Conservation (phyloP, 2,888 invertebrate genomes). For the Drosophila stalkeri region DNA sequence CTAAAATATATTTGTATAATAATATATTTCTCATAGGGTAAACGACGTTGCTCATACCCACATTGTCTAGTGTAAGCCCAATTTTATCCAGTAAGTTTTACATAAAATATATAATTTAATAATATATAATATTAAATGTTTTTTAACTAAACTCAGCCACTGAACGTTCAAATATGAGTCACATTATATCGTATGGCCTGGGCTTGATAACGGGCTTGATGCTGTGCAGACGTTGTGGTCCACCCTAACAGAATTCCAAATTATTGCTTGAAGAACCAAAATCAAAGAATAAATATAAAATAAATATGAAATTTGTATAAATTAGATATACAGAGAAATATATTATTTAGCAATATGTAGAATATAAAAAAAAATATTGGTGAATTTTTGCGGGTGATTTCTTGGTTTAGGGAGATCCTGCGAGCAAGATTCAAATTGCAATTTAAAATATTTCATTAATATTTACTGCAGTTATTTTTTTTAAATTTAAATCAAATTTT, state of each 20-base stretch:
- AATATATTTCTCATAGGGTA: neutral
- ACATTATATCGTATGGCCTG: constrained; percentile 41
- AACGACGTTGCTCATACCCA: neutral
- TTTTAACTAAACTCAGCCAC: neutral
- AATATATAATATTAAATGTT: neutral
- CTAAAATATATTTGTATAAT: neutral
- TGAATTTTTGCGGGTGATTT: no score
- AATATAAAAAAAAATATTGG: neutral
- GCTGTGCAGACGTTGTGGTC: constrained; percentile 42
- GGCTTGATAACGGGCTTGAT: constrained; percentile 41
- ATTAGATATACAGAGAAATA: neutral
- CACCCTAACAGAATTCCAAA: constrained; percentile 6
- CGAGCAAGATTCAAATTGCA: no score
- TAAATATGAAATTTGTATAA: neutral
- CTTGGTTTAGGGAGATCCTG: no score
- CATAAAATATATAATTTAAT: no score
- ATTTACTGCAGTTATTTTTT: no score
- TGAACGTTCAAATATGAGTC: constrained; percentile 26
- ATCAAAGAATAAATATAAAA: neutral
- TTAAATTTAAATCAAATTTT: no score
- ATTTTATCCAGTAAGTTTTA: neutral
- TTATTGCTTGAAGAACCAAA: neutral
- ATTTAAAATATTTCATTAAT: no score
- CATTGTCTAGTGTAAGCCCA: no score
- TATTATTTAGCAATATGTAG: neutral